Evolutionary conservation across 2,888 invertebrate species (phyloP), one percentile per base, ranked within the genome.

Genomic region (Tinea pellionella): DNA sequence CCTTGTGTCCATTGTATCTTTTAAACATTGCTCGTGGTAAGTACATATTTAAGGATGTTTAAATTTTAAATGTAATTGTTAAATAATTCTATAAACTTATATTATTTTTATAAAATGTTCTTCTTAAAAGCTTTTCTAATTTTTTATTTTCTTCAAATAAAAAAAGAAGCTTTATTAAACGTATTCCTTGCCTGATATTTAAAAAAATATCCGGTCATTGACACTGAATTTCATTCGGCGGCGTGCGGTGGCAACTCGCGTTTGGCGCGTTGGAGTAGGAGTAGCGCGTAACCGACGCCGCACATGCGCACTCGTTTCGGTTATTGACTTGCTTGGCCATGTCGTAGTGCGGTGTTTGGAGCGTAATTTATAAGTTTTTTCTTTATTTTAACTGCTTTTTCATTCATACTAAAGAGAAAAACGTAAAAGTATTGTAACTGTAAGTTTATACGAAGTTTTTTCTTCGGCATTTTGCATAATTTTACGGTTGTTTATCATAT

Each of bases 261-360:
- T 12, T 6, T 2, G 37, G 37, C 6, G 6, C 24, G 24, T 24
- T 24, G 4, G 37, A 2, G 37, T 9, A 6, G n/a, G 37, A 9
- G 16, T 47, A 16, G 47, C 47, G n/a, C 47, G 47, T 47, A 13
- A 47, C 47, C 47, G 47, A 15, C 47, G 47, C 47, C 47, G 47
- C 47, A 15, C 47, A 47, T 47, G 47, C 47, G 47, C 15, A 47
- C 16, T 47, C 47, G 37, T n/a, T 47, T 47, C 47, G 9, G 6
- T 37, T 37, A 37, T 37, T 37, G 37, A 37, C 37, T 37, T n/a
- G n/a, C 37, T 37, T 9, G 9, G 24, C 24, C 6, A 24, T 24
- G 37, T n/a, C 37, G 37, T 37, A 37, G 37, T 37, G 37, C 37
- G 37, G 37, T 37, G 37, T 37, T 9, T 9, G 37, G 9, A 37